These are phyloP conservation scores for Drosophila sp. DNA, from an alignment of 1,140 invertebrate species.

Conservation along the genomic window DNA sequence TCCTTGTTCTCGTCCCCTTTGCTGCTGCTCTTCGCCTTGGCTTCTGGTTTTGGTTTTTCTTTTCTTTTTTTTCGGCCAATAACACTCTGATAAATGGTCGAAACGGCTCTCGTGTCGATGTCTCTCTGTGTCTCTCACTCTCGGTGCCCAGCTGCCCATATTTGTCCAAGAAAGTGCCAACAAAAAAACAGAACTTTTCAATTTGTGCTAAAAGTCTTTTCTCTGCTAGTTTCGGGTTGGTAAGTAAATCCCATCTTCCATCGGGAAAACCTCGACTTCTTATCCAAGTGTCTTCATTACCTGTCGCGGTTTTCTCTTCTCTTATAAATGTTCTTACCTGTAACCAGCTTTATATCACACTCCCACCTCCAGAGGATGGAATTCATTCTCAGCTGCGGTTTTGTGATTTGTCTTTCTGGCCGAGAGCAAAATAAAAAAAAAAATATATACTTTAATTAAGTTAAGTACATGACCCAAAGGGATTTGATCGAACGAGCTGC, in stretches of 20 bases:
- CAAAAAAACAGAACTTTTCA: slow-evolving; percentile 57
- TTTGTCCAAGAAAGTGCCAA: slow-evolving; percentile 55
- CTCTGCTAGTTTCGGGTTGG: background rate
- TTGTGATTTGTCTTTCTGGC: slow-evolving; percentile 58
- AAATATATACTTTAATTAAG: slow-evolving; percentile 67
- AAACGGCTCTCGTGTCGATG: slow-evolving; percentile 74
- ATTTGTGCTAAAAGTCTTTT: slow-evolving; percentile 69
- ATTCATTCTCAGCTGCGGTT: slow-evolving; percentile 12
- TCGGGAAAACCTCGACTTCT: slow-evolving; percentile 20
- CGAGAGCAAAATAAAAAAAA: slow-evolving; percentile 33
- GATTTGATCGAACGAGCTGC: slow-evolving; percentile 17
- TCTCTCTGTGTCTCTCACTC: slow-evolving; percentile 27
- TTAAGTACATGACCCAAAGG: slow-evolving; percentile 57
- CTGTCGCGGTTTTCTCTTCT: slow-evolving; percentile 55
- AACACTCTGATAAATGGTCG: slow-evolving; percentile 78
- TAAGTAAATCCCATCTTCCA: slow-evolving; percentile 34
- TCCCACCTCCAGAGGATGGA: background rate
- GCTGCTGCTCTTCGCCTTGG: slow-evolving; percentile 16
- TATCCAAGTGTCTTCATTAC: slow-evolving; percentile 65
- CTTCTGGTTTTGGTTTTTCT: slow-evolving; percentile 6
- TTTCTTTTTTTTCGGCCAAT: slow-evolving; percentile 54
- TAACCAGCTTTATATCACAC: slow-evolving; percentile 34
- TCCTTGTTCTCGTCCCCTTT: slow-evolving; percentile 28
- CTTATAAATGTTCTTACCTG: slow-evolving; percentile 63
- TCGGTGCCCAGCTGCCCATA: slow-evolving; percentile 42